Conservation (phyloP, 2,888 invertebrate genomes). For the Diarsia mendica region DNA sequence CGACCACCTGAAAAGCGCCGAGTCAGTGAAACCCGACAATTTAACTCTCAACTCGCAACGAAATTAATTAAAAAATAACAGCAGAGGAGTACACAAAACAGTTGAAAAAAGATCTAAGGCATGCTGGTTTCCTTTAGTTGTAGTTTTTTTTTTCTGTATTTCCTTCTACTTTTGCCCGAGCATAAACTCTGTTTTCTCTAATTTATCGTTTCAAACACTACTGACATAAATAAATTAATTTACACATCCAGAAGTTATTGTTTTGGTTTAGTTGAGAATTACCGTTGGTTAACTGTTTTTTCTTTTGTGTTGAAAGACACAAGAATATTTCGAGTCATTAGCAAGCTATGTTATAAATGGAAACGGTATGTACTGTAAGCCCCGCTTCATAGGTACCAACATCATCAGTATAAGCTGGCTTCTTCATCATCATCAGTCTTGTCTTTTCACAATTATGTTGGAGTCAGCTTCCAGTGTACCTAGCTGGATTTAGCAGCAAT, state of each 20-base stretch:
- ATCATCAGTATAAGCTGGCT: too few species aligned
- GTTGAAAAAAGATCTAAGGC: background rate
- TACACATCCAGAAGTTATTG: background rate
- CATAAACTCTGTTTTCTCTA: too few species aligned
- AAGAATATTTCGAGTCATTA: background rate
- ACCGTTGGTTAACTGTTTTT: conserved; percentile 18
- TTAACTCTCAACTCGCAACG: too few species aligned
- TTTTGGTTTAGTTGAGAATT: background rate
- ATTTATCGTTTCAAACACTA: too few species aligned
- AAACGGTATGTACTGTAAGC: too few species aligned
- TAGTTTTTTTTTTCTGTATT: background rate
- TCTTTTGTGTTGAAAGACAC: conserved; percentile 8
- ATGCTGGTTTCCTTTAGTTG: background rate
- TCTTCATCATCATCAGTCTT: background rate
- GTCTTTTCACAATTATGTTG: too few species aligned
- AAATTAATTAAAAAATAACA: too few species aligned
- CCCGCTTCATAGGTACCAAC: background rate
- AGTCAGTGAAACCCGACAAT: too few species aligned
- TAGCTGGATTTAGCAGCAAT: background rate
- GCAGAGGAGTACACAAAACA: too few species aligned
- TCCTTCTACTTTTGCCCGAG: background rate
- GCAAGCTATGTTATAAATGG: background rate
- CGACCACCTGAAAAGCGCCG: too few species aligned
- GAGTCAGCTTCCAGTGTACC: background rate
- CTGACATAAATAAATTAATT: conserved; percentile 9